Evolutionary conservation across 2,113 vertebrate genomes (phyloP).

Genomic region (Brachirus orientalis): DNA sequence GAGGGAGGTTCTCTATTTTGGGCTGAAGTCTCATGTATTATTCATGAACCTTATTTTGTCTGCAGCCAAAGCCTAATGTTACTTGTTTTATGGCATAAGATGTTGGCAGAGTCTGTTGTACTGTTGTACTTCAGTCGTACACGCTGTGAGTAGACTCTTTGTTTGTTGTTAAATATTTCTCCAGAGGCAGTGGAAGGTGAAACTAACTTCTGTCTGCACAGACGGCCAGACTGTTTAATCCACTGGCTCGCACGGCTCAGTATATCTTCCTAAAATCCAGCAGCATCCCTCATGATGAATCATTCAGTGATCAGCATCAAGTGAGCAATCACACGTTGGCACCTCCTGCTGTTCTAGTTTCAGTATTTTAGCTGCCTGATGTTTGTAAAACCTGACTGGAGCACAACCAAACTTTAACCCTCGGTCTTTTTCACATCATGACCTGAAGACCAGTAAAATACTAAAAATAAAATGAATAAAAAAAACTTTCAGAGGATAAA

Average conservation of each 20-base stretch:
- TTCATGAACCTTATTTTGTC: constrained; percentile 73
- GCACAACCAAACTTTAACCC: background rate
- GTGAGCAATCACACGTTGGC: constrained; percentile 23
- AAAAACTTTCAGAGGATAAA: too few relatives aligned
- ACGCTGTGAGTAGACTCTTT: constrained; percentile 31
- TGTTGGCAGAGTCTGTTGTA: constrained; percentile 37
- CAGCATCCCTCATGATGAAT: constrained; percentile 50
- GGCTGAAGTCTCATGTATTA: constrained; percentile 75
- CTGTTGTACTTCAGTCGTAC: constrained; percentile 25
- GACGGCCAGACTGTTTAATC: constrained; percentile 39
- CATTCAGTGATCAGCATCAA: constrained; percentile 43
- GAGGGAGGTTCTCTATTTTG: constrained; percentile 77
- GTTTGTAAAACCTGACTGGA: constrained; percentile 5
- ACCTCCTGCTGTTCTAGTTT: constrained; percentile 23
- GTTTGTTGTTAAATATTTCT: constrained; percentile 51
- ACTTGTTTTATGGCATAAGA: constrained; percentile 39
- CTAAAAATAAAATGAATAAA: too few relatives aligned
- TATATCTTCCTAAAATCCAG: constrained; percentile 45
- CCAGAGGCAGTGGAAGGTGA: constrained; percentile 54
- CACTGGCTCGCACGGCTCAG: constrained; percentile 26
- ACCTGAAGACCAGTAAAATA: too few relatives aligned
- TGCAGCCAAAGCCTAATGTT: constrained; percentile 46
- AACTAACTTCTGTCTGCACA: constrained; percentile 42
- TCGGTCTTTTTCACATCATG: background rate
- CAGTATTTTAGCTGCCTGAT: constrained; percentile 14